Base-by-base conservation (phyloP, 2,888 invertebrate species). In the Ectobius pallidus region DNA sequence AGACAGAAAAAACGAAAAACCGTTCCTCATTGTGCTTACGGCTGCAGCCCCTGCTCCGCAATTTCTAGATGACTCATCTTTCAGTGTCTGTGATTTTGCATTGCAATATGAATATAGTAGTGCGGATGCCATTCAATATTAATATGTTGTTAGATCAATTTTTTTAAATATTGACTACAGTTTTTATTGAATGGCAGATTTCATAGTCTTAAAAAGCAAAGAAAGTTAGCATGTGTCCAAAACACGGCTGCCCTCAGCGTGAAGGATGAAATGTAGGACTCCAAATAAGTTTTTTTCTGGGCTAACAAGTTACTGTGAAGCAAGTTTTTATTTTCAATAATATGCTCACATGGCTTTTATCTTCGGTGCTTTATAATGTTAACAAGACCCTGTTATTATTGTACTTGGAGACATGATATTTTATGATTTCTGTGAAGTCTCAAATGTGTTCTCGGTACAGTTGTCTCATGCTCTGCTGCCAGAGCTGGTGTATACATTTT, bases 51-150 rank as follows among this genome's bases (percentile, higher is more conserved):
- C 61, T 32, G 61, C 67, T 73, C 73, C 67, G 73, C 73, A 72
- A 62, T 72, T 70, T 74, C 49, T 73, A 74, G 72, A 70, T 39
- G 70, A 71, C 72, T 71, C 71, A 70, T 72, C 71, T 73, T 71
- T 75, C 67, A 71, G 69, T 75, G 75, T 73, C 73, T 73, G 75
- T 75, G 73, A 73, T 73, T 75, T 74, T 73, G 73, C 73, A 75
- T 72, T 73, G 71, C 71, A 73, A 70, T 74, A 74, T 70, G 16
- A 65, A 44, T 25, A 65, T 16, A 27, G 65, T 65, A 65, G 65
- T 27, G 44, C 46, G 65, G n/a, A n/a, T 27, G 65, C 65, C 46
- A 65, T 63, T 63, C 63, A 63, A 25, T 63, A 20, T 22, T 39
- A 63, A 63, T 18, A 46, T 42, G 46, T 65, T 65, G 30, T 65